These are phyloP conservation scores for Cylindroiulus punctatus DNA, from an alignment of 2,888 invertebrate genomes.

Conservation along the genomic window DNA sequence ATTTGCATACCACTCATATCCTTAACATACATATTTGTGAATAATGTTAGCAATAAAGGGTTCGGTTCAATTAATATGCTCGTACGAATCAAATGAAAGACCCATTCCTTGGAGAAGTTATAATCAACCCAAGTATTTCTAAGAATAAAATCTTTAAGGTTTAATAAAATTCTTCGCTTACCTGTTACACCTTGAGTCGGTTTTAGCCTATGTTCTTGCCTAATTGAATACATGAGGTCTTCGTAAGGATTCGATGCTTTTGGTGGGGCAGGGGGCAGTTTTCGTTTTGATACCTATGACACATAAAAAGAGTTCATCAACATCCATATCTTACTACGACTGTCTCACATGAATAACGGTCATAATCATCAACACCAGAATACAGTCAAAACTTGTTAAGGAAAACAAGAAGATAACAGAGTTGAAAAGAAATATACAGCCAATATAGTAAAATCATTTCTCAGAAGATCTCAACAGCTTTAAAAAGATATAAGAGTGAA, in stretches of 20 bases:
- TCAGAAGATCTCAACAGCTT: too few relatives aligned
- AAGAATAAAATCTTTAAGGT: not conserved
- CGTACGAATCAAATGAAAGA: not conserved
- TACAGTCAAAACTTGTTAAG: not conserved
- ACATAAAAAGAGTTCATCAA: too few relatives aligned
- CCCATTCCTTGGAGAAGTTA: too few relatives aligned
- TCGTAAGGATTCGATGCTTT: conserved; percentile 82
- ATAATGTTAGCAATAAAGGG: too few relatives aligned
- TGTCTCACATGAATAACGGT: not conserved
- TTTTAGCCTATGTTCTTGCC: conserved; percentile 73
- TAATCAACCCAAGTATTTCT: not conserved
- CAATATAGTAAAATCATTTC: too few relatives aligned
- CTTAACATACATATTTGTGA: too few relatives aligned
- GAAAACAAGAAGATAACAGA: not conserved
- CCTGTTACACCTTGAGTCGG: conserved; percentile 65
- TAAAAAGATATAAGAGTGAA: not conserved
- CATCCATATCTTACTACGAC: not conserved
- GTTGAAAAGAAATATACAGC: too few relatives aligned
- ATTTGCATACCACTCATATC: too few relatives aligned
- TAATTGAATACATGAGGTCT: conserved; percentile 85
- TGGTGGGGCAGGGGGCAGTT: conserved; percentile 76
- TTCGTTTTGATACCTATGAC: conserved; percentile 86
- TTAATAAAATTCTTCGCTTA: not conserved
- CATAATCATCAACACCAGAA: not conserved
- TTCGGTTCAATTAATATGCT: not conserved